Conservation (phyloP, 2,888 invertebrate species). For the Synergus umbraculus region DNA sequence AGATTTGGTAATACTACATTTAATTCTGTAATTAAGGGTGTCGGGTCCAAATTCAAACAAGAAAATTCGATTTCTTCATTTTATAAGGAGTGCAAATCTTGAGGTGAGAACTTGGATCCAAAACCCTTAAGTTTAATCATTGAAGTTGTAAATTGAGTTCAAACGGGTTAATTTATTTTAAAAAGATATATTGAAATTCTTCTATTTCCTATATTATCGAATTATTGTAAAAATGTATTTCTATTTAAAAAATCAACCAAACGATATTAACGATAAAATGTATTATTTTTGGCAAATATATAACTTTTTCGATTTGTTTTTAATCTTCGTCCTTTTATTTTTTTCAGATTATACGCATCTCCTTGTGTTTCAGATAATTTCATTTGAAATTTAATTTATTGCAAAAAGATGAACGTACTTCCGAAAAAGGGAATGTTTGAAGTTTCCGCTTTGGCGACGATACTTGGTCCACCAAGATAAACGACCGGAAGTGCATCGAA, state of each 20-base stretch:
- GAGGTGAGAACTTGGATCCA: no score
- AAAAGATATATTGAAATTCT: background rate
- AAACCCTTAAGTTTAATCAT: background rate
- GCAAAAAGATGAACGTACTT: slow-evolving; percentile 83
- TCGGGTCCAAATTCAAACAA: no score
- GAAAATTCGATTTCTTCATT: no score
- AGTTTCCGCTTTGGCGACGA: slow-evolving; percentile 93
- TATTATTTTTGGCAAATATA: background rate
- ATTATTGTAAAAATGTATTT: background rate
- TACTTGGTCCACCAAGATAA: slow-evolving; percentile 89
- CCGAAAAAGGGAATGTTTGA: slow-evolving; percentile 91
- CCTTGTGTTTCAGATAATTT: background rate
- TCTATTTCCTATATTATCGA: background rate
- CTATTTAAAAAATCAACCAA: background rate
- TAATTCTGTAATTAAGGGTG: no score
- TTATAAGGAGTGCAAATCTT: no score
- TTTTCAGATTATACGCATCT: background rate
- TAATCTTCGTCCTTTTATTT: background rate
- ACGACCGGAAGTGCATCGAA: slow-evolving; percentile 93
- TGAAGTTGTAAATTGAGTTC: background rate
- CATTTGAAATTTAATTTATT: background rate
- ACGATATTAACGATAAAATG: background rate
- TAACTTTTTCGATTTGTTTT: background rate
- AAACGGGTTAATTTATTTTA: background rate
- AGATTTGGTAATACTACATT: no score